These are phyloP conservation scores for Ctenosaura bakeri DNA, from an alignment of 2,797 vertebrate genomes.

Conservation along the genomic window DNA sequence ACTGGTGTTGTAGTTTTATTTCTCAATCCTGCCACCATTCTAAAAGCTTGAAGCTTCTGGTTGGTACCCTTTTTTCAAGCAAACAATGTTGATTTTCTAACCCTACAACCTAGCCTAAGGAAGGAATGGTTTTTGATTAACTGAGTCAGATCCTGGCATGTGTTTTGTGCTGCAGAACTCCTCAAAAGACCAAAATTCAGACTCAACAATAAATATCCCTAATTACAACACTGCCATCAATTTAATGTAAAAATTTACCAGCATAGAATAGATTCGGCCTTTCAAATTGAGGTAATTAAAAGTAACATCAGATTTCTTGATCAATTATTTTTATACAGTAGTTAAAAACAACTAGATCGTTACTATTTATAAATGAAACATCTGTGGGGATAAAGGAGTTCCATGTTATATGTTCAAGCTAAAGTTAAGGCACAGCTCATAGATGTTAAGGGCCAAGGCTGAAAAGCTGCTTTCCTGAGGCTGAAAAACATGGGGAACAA, in stretches of 20 bases:
- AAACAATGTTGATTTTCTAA: too few species aligned
- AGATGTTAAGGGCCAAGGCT: neutral
- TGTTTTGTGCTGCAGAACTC: too few species aligned
- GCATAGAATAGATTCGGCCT: neutral
- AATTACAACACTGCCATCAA: too few species aligned
- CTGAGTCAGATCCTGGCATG: too few species aligned
- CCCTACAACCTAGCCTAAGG: too few species aligned
- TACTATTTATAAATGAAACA: neutral
- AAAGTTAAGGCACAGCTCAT: neutral
- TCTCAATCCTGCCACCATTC: too few species aligned
- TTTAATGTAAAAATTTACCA: conserved; percentile 7
- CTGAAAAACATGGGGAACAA: neutral
- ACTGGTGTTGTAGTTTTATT: too few species aligned
- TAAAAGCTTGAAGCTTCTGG: too few species aligned
- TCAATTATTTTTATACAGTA: neutral
- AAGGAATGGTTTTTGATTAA: too few species aligned
- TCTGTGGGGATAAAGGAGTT: neutral
- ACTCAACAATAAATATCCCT: neutral
- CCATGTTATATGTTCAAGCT: neutral
- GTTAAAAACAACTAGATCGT: neutral
- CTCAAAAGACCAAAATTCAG: neutral
- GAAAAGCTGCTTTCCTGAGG: neutral
- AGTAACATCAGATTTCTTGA: neutral
- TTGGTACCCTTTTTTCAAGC: too few species aligned
- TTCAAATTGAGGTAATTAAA: neutral